These are phyloP conservation scores for Pagetopsis macropterus DNA, from an alignment of 2,797 vertebrate genomes.

Conservation along the genomic window DNA sequence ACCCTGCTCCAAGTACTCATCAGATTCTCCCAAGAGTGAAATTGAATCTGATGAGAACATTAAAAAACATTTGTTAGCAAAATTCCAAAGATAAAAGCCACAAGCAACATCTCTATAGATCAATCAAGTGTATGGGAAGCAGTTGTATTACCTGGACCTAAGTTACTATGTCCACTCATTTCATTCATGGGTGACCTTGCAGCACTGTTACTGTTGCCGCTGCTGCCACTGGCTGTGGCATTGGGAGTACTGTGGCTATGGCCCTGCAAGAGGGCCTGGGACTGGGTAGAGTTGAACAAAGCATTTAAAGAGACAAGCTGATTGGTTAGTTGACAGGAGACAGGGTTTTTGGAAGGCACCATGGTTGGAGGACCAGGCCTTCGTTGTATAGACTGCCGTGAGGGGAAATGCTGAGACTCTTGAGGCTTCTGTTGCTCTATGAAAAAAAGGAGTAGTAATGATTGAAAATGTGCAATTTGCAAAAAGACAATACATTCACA, in stretches of 20 bases:
- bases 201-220: slow-evolving; percentile 60
- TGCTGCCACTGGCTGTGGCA: slow-evolving; percentile 62
- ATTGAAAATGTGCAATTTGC: slow-evolving; percentile 6
- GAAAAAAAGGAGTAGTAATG: slow-evolving; percentile 1
- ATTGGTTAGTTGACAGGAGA: slow-evolving; percentile 69
- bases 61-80: slow-evolving; percentile 13
- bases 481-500: background rate
- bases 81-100: slow-evolving; percentile 4
- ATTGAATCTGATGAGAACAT: slow-evolving; percentile 74
- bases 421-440: slow-evolving; percentile 79
- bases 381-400: slow-evolving; percentile 79
- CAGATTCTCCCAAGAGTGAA: slow-evolving; percentile 81
- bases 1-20: slow-evolving; percentile 82
- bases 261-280: slow-evolving; percentile 78
- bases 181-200: slow-evolving; percentile 73
- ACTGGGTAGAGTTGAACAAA: slow-evolving; percentile 76
- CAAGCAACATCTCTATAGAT: background rate
- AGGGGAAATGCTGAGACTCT: slow-evolving; percentile 73
- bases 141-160: slow-evolving; percentile 69
- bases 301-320: slow-evolving; percentile 81
- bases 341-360: slow-evolving; percentile 75
- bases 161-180: slow-evolving; percentile 66
- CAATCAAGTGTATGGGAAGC: background rate
- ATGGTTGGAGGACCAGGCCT: slow-evolving; percentile 74
- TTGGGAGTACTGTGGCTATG: slow-evolving; percentile 68